A percentile compares a stretch with the other conserved stretches of the same genome.
These are phyloP conservation scores for Oceanodroma leucorhoa DNA, from an alignment of 2,797 vertebrate genomes.

Conservation along the genomic window DNA sequence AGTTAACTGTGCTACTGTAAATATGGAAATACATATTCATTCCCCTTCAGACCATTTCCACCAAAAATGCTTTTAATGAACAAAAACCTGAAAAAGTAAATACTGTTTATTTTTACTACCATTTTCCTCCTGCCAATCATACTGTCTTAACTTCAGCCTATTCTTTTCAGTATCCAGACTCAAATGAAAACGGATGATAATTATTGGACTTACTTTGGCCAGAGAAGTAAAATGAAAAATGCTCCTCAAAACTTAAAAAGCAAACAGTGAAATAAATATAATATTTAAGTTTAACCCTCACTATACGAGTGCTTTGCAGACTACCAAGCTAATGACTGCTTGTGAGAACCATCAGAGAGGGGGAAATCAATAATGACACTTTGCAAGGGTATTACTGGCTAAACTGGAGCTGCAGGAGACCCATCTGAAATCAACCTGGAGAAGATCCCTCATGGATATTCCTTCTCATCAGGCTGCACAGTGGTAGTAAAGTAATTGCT, in stretches of 20 bases:
- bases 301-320: background rate
- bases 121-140: constrained; percentile 21
- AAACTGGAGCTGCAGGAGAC: background rate
- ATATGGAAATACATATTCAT: constrained; percentile 11
- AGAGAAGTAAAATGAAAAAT: background rate
- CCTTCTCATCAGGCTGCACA: background rate
- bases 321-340: background rate
- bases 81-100: constrained; percentile 38
- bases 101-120: constrained; percentile 5
- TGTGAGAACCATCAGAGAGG: background rate
- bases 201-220: background rate
- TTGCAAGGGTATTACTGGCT: background rate
- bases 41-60: constrained; percentile 6
- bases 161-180: constrained; percentile 21
- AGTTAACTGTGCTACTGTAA: constrained; percentile 5
- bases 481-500: background rate
- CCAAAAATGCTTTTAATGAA: constrained; percentile 5
- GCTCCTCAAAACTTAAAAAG: background rate
- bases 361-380: background rate
- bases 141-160: background rate
- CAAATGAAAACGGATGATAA: constrained; percentile 23
- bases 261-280: background rate
- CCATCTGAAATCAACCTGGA: background rate
- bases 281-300: background rate
- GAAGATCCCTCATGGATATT: background rate